Base-by-base conservation (phyloP, 2,888 invertebrate species). In the Drosophila cognata region DNA sequence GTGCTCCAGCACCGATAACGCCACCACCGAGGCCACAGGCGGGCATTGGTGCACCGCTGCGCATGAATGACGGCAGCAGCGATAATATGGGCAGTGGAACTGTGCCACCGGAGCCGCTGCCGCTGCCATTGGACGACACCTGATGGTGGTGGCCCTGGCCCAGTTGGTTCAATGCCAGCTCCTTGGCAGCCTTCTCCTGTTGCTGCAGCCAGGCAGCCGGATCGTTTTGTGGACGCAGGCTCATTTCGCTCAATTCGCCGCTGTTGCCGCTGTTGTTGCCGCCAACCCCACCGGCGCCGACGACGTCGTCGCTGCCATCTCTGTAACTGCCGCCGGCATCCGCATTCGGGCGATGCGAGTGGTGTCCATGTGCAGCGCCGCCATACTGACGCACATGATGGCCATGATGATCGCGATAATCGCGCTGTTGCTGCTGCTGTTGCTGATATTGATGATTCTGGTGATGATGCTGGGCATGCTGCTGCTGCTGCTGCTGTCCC, bases 31-130 rank as follows among this genome's bases (percentile, higher is more conserved):
- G 35, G 8, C 78, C 82, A n/a, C 66, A 50, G 31, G 50, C 58
- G 7, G 91, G 90, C 69, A 89, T 18, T 28, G 91, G 90, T 21
- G 91, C 91, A 56, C 93, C 92, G 60, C 84, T 84, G 73, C 92
- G 92, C 93, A 97, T 96, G 94, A 97, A 97, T 89, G 96, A 95
- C 88, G 97, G 97, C 94, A 97, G 95, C 85, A 97, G 95, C 87
- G 96, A 95, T 89, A 95, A 95, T 93, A 95, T 96, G 90, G 96
- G 96, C 91, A 95, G 94, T 76, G 95, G 95, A 82, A 95, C 94
- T 74, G 94, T 81, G 74, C 91, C 82, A 7, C 88, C 91, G 16
- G 84, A 55, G 28, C 74, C 82, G 31, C 86, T 84, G 55, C 68
- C 43, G 58, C 62, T 58, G 21, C 73, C 79, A 38, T 81, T 78